phyloP scores from a whole-genome alignment of 2,113 vertebrate genomes.

The Euleptes europaea region DNA sequence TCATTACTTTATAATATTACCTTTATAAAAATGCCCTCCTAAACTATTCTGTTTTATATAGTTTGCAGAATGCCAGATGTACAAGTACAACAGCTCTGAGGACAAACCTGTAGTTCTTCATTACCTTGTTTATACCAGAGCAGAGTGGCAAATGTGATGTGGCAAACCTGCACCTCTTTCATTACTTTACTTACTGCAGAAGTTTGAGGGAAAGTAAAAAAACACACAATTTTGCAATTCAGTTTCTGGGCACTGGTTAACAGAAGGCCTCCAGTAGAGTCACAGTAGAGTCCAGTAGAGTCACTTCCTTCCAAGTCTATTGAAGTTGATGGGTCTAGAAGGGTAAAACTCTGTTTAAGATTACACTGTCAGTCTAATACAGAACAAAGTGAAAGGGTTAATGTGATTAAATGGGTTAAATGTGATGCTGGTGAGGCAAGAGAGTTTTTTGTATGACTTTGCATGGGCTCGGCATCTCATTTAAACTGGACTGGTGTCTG shows the following conservation, averaged over 20 bases:
- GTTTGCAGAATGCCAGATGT: neutral
- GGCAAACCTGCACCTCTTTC: neutral
- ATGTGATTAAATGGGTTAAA: too few species aligned
- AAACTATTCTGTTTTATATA: too few species aligned
- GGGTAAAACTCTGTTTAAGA: too few species aligned
- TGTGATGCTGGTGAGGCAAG: too few species aligned
- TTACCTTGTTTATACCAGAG: neutral
- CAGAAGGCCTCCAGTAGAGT: neutral
- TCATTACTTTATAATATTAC: too few species aligned
- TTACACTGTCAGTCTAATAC: neutral
- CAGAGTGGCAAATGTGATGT: neutral
- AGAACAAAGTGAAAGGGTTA: neutral
- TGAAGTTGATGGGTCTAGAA: too few species aligned
- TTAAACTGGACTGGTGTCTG: too few species aligned
- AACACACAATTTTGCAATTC: neutral
- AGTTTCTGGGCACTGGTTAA: neutral
- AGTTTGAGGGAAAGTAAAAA: neutral
- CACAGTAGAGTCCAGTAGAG: too few species aligned
- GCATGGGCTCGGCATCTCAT: too few species aligned
- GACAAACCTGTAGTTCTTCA: neutral
- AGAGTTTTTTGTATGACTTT: too few species aligned
- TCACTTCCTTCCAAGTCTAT: too few species aligned
- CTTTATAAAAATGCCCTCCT: too few species aligned
- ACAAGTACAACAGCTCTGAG: neutral
- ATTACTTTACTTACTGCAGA: neutral